Base-by-base conservation (phyloP, 2,888 invertebrate genomes). In the Rhogogaster chlorosoma region DNA sequence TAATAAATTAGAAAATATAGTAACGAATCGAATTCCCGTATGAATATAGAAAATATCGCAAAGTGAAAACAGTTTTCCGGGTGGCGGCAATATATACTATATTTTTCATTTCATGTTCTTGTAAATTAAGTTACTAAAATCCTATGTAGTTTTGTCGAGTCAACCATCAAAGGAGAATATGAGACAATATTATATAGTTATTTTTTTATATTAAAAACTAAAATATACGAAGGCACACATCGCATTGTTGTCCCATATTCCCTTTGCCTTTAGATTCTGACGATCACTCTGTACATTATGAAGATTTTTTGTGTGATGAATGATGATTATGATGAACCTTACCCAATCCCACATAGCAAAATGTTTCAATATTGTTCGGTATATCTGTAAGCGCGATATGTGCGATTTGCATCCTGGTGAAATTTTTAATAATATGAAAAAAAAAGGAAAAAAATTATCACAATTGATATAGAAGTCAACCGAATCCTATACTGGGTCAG, bases 121-220 rank as follows among this genome's bases (percentile, higher is more conserved):
- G 26, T 61, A 61, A 61, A 61, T 61, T 61, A 26, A 61, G 26
- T 61, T 61, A 61, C 26, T 22, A 0, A n/a, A 36, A 70, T 70
- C 38, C 70, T 32, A 70, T 38, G 36, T 36, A 38, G 36, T 70
- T n/a, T 64, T 70, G n/a, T 70, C 32, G 7, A n/a, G n/a, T 15
- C n/a, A 10, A 29, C 18, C n/a, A 18, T 36, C n/a, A 15, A 45
- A 42, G 38, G 75, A 45, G 75, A 75, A 75, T 75, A 75, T 75
- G 75, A 45, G 75, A 45, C 75, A 75, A 75, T 75, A 75, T 45
- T 75, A 75, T 45, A 75, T 75, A 75, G 75, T 45, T 75, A 75
- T 75, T 75, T 75, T 75, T 75, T 75, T 75, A 75, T 75, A 75
- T 38, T 45, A 75, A 75, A 75, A 75, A 26, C n/a, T n/a, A 49